phyloP scores from a whole-genome alignment of 2,113 vertebrate species.

The Phasianus colchicus region DNA sequence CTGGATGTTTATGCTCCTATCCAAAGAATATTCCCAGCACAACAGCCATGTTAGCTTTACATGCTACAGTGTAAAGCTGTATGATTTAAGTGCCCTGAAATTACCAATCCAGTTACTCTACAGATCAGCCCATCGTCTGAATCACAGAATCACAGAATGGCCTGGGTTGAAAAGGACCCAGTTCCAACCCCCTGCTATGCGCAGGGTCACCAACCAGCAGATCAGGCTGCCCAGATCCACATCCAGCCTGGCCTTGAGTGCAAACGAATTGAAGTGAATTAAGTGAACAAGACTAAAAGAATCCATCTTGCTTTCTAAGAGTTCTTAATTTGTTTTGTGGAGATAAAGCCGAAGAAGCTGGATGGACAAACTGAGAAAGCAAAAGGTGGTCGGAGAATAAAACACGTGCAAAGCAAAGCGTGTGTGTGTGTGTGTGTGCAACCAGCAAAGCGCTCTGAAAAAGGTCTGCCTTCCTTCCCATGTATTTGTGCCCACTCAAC shows the following conservation, averaged over 20 bases:
- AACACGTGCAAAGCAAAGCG: background rate
- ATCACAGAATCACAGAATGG: too few relatives aligned
- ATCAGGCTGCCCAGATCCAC: too few relatives aligned
- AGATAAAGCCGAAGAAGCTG: background rate
- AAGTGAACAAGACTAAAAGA: conserved; percentile 5
- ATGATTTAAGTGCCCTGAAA: background rate
- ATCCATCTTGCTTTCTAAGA: background rate
- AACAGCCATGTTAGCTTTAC: background rate
- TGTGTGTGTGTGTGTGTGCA: too few relatives aligned
- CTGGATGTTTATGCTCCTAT: background rate
- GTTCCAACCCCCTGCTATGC: too few relatives aligned
- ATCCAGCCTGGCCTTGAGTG: too few relatives aligned
- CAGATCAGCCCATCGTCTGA: background rate
- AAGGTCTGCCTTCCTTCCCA: background rate
- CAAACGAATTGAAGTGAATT: conserved; percentile 5
- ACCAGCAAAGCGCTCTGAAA: rapidly evolving
- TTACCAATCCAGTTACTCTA: background rate
- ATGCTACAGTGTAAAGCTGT: background rate
- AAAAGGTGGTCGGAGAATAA: background rate
- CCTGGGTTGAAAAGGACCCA: too few relatives aligned
- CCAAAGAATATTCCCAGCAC: background rate
- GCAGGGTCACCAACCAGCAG: too few relatives aligned
- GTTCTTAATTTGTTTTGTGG: background rate
- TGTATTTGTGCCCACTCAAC: background rate
- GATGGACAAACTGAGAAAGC: background rate